A percentile compares a stretch with the other conserved stretches of the same genome.
phyloP scores from a whole-genome alignment of 2,113 vertebrate genomes.

The Orycteropus afer region DNA sequence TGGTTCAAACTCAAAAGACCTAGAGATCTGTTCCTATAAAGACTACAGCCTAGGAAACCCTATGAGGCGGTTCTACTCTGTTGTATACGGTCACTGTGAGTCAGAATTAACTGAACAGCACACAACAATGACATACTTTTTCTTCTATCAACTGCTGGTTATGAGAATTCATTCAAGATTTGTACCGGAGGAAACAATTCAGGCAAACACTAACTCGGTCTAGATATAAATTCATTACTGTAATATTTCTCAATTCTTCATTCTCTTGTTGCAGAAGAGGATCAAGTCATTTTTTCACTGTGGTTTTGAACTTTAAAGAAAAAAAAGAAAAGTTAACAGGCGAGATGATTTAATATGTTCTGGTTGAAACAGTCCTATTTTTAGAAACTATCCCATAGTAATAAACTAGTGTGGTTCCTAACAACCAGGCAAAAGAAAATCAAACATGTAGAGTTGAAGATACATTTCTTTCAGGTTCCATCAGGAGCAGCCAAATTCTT shows the following conservation, averaged over 20 bases:
- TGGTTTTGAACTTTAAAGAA: neutral
- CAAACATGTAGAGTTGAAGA: neutral
- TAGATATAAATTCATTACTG: neutral
- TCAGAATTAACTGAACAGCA: neutral
- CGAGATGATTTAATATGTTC: neutral
- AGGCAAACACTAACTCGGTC: neutral
- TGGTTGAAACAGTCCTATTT: neutral
- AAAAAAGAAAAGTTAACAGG: neutral
- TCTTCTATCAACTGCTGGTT: neutral
- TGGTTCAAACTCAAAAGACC: neutral
- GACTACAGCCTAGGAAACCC: neutral
- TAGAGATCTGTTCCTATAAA: neutral
- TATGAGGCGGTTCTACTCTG: neutral
- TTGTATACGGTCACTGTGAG: neutral
- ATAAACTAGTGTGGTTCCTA: neutral
- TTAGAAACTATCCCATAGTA: neutral
- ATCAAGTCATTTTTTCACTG: neutral
- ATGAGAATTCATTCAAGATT: neutral
- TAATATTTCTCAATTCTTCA: neutral
- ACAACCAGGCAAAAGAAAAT: neutral
- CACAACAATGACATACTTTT: neutral
- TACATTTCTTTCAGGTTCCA: neutral
- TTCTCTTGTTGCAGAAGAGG: neutral
- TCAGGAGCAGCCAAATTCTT: constrained; percentile 12
- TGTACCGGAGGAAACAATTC: neutral